Evolutionary conservation across 2,113 vertebrate genomes (phyloP), one percentile per base, ranked within the genome.

Genomic region (Pelobates fuscus): DNA sequence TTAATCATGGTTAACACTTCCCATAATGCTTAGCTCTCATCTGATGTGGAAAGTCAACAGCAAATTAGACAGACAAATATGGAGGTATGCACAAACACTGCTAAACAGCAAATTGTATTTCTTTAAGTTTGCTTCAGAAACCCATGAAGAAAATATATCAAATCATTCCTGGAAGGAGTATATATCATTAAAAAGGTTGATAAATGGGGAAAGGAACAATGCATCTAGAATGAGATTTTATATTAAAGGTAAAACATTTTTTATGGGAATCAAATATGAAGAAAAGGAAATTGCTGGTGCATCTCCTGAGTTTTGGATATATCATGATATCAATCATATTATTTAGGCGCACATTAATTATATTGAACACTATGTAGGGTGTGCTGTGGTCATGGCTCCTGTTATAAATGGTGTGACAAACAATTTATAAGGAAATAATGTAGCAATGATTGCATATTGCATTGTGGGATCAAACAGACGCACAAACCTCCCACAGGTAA

Each of bases 191-290:
- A n/a, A n/a, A n/a, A n/a, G n/a, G n/a, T 37, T 73, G 71, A 57
- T 73, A 65, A 65, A 73, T 57, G 61, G 30, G 65, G 27, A 23
- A 7, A 18, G 27, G 71, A 59, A 54, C 44, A 25, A 21, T 14
- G 44, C 11, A 14, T 41, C 24, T 29, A 26, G 57, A n/a, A 49
- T 49, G 43, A 21, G 62, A 55, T 65, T 63, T 57, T 64, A 64
- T 46, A 30, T 73, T 61, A 64, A 32, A n/a, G 15, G 29, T 64
- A 65, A 73, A 64, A 55, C 21, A n/a, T n/a, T 29, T 55, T 73
- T 54, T 73, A 57, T 57, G 2, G 60, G 21, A 57, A 55, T 32
- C 46, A 73, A 55, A 63, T 55, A 65, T 54, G 49, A 63, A 46
- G 46, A 11, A 43, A 49, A 30, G 8, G 18, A 73, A 41, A 65